Evolutionary conservation across 2,113 vertebrate genomes (phyloP), one percentile per base, ranked within the genome.

Genomic region (Lutjanus erythropterus): DNA sequence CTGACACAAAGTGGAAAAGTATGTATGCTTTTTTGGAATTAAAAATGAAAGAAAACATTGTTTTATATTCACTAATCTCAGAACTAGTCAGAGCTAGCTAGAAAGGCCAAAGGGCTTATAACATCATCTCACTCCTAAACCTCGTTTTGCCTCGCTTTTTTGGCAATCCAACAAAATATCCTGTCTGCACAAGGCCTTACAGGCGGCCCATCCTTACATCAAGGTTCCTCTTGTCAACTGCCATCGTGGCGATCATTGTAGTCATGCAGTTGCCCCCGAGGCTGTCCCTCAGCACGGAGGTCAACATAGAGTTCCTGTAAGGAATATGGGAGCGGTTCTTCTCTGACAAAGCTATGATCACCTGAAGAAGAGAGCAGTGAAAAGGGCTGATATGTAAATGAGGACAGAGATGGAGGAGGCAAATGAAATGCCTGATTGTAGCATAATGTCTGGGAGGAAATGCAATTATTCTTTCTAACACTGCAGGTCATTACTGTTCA

Each of bases 201-300:
- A n/a, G 1, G 5, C 3, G 49, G 11, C 4, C 14, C 16, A 2
- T 53, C 18, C 71, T 78, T 86, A 96, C 97, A 19, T 97, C 96
- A 1, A 98, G 89, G 53, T 97, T 98, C 83, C 93, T 96, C 88
- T 91, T 98, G 80, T 99, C 98, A 7, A 97, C 58, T 5, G 97
- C 95, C 2, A 99, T 87, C 0, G 96, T 99, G 64, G 98, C 97
- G 21, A 99, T 97, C 98, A 99, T 99, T 52, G 97, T 96, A 1
- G 98, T 99, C 97, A 97, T 96, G 85, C 98, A 99, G 94, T 99
- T 99, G 21, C 98, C 98, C 31, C 98, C 98, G 15, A 99, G 91
- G 58, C 98, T 99, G 94, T 99, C 98, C 86, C 98, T 94, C 37
- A 99, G 94, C 84, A 99, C 97, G 3, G 97, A 99, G 0, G 98